Conservation (phyloP, 2,797 vertebrate genomes). For the Tamandua tetradactyla region DNA sequence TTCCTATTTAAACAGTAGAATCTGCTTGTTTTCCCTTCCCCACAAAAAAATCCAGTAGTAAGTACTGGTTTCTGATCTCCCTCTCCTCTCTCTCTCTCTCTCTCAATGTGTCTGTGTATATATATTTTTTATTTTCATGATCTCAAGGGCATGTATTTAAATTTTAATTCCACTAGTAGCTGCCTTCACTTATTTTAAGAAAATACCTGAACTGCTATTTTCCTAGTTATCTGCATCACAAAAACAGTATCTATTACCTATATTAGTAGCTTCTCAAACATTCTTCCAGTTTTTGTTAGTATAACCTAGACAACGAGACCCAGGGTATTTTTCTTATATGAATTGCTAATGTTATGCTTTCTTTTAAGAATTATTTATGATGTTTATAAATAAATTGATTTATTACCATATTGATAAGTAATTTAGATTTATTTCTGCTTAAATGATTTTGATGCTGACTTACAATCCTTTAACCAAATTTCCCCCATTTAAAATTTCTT, state of each 20-base stretch:
- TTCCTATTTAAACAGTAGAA: not conserved
- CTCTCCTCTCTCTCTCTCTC: not conserved
- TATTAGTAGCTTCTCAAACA: not conserved
- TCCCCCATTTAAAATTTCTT: not conserved
- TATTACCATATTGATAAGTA: not conserved
- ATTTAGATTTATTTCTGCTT: not conserved
- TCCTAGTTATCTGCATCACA: not conserved
- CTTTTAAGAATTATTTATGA: not conserved
- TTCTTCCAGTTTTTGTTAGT: not conserved
- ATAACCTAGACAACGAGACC: not conserved
- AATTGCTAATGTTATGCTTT: not conserved
- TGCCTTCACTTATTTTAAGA: not conserved
- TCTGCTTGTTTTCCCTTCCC: not conserved
- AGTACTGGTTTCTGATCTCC: not conserved
- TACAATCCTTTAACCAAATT: not conserved
- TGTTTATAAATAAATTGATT: too few relatives aligned
- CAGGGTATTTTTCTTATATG: not conserved
- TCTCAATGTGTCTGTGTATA: not conserved
- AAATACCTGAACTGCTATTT: not conserved
- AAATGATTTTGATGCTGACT: not conserved
- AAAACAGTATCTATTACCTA: not conserved
- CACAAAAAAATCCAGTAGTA: not conserved
- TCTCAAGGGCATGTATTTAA: not conserved
- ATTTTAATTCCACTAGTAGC: not conserved
- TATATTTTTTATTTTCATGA: not conserved